Evolutionary conservation across 2,113 vertebrate genomes (phyloP).

Genomic region (Zootoca vivipara): DNA sequence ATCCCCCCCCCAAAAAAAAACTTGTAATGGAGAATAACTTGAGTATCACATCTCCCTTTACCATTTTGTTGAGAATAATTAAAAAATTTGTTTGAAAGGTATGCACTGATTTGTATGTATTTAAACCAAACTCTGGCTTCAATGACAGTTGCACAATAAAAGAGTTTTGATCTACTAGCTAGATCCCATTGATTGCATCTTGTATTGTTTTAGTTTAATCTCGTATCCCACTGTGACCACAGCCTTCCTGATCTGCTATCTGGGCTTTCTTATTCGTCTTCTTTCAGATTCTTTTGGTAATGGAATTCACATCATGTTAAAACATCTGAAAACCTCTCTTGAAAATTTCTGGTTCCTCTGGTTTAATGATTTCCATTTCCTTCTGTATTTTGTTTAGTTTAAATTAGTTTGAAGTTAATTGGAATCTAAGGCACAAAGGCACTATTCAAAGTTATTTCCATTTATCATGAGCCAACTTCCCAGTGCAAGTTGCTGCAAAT

Average conservation of each 20-base stretch:
- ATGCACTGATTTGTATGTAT: neutral
- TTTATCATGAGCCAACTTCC: neutral
- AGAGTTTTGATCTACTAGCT: neutral
- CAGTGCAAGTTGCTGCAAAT: neutral
- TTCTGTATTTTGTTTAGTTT: constrained; percentile 25
- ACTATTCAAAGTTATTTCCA: neutral
- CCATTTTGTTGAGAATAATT: neutral
- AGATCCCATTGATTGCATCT: neutral
- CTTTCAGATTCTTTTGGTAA: constrained; percentile 11
- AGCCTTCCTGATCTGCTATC: neutral
- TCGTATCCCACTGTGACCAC: neutral
- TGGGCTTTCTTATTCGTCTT: constrained; percentile 21
- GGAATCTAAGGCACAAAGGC: neutral
- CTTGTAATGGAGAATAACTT: too few species aligned
- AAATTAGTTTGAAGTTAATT: constrained; percentile 15
- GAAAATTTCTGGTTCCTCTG: neutral
- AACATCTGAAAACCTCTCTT: neutral
- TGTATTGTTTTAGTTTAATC: neutral
- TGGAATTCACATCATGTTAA: neutral
- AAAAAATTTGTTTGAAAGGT: neutral
- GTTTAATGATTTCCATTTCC: neutral
- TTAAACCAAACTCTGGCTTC: neutral
- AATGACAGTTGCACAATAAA: neutral
- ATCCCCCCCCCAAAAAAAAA: too few species aligned
- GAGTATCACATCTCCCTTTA: neutral